Evolutionary conservation across 2,888 invertebrate genomes (phyloP).

Genomic region (Bugulina stolonifera): DNA sequence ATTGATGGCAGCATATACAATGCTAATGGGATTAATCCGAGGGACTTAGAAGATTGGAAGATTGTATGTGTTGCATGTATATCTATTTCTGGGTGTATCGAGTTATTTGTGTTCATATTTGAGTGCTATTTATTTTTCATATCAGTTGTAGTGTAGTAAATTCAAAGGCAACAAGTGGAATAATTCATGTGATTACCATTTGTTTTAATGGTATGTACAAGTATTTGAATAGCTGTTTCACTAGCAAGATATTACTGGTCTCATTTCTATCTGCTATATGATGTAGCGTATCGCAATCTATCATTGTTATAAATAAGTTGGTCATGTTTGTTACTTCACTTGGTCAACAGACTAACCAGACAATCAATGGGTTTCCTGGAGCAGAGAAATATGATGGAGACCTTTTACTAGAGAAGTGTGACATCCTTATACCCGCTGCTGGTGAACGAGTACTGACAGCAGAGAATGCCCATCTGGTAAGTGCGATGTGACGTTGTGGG

Average conservation of each 20-base stretch:
- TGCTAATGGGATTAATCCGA: constrained; percentile 81
- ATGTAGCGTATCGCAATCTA: no score
- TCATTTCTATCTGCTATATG: no score
- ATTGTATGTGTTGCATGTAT: constrained; percentile 51
- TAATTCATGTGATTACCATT: no score
- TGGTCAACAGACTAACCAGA: constrained; percentile 62
- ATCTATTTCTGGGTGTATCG: no score
- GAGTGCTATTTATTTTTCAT: no score
- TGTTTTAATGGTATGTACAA: no score
- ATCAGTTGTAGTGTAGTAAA: no score
- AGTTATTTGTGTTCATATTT: no score
- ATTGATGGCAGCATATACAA: constrained; percentile 80
- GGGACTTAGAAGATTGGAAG: constrained; percentile 58
- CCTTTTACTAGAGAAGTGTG: constrained; percentile 83
- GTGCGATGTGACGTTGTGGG: neutral
- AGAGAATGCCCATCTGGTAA: constrained; percentile 11
- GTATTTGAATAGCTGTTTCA: no score
- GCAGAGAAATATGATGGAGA: constrained; percentile 74
- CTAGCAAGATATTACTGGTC: no score
- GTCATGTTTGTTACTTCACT: neutral
- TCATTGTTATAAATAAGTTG: no score
- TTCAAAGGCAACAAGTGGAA: no score
- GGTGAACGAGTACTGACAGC: constrained; percentile 64
- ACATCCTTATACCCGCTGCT: constrained; percentile 94
- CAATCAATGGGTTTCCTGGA: constrained; percentile 87